Conservation (phyloP, 2,113 vertebrate genomes). For the Hippocampus comes region DNA sequence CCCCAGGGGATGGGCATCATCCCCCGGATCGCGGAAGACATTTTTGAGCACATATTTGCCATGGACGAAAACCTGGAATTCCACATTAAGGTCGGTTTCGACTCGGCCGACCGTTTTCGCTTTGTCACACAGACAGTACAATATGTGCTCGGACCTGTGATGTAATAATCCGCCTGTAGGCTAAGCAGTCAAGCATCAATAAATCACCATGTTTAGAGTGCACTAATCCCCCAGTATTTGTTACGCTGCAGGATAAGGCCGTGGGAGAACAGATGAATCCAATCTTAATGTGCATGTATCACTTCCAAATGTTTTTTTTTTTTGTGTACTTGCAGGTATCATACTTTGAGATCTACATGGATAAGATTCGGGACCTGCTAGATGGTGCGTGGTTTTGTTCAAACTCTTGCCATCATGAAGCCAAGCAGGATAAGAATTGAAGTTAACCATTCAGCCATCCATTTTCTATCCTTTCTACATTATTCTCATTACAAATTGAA, state of each 20-base stretch:
- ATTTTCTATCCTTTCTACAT: not conserved
- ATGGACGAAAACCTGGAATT: conserved; percentile 96
- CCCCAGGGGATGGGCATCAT: conserved; percentile 90
- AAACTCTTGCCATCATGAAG: not conserved
- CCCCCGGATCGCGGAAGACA: conserved; percentile 88
- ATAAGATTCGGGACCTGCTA: conserved; percentile 92
- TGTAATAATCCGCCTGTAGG: conserved; percentile 31
- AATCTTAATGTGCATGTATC: conserved; percentile 23
- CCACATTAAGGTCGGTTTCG: conserved; percentile 83
- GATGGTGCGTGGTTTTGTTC: conserved; percentile 77
- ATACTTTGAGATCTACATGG: conserved; percentile 97
- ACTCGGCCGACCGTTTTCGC: not conserved
- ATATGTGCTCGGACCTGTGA: conserved; percentile 8
- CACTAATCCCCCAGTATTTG: conserved; percentile 30
- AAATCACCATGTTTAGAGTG: conserved; percentile 39
- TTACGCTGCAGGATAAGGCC: conserved; percentile 27
- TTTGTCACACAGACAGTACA: not conserved
- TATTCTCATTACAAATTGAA: too few species aligned
- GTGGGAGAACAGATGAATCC: conserved; percentile 23
- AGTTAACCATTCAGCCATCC: not conserved
- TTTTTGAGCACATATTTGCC: conserved; percentile 92
- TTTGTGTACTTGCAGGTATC: conserved; percentile 77
- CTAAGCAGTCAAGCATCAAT: conserved; percentile 32
- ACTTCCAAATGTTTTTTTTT: conserved; percentile 1
- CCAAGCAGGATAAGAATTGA: not conserved